Base-by-base conservation (phyloP, 1,140 invertebrate genomes). In the Maniola jurtina region DNA sequence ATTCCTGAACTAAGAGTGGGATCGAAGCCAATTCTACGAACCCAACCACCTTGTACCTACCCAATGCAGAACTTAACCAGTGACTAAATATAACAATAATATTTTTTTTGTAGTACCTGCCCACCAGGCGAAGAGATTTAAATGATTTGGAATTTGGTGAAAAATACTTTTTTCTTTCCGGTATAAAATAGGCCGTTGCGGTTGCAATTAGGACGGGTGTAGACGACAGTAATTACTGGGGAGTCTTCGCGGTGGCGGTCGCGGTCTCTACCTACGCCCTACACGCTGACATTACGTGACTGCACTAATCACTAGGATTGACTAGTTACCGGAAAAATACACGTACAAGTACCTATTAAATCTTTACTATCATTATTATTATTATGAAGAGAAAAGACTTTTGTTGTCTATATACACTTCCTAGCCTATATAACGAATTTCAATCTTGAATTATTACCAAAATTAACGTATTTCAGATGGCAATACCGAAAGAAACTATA, bases 181-280 rank as follows among this genome's bases (percentile, higher is more conserved):
- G 42, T 62, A 55, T 64, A 63, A 68, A 68, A 68, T 59, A 64
- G 66, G 42, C 55, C 48, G 47, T 56, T 74, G 76, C 71, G 72
- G 77, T 77, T 76, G 77, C 73, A 83, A 83, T 83, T 83, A 83
- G 73, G 75, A 71, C 56, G 66, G 61, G 61, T 38, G 70, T 56
- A 55, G 52, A 55, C 52, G 62, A 55, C 38, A 64, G 67, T 70
- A 72, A 72, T 72, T 69, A 71, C 60, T 64, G 69, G 70, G 68
- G 64, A 61, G 73, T 62, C 66, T 54, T 61, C 16, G 52, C 61
- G 64, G 68, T 64, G 52, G 71, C 63, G 63, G 63, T 59, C 61
- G 65, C 66, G 58, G 63, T 60, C 4, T 25, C 25, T 25, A 25
- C 25, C 25, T 25, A 25, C 25, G 25, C 42, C 35, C 61, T 55